Percentiles rank a stretch among this genome's conserved stretches.
Evolutionary conservation across 2,888 invertebrate genomes (phyloP).

Genomic region (Aspidapion aeneum): DNA sequence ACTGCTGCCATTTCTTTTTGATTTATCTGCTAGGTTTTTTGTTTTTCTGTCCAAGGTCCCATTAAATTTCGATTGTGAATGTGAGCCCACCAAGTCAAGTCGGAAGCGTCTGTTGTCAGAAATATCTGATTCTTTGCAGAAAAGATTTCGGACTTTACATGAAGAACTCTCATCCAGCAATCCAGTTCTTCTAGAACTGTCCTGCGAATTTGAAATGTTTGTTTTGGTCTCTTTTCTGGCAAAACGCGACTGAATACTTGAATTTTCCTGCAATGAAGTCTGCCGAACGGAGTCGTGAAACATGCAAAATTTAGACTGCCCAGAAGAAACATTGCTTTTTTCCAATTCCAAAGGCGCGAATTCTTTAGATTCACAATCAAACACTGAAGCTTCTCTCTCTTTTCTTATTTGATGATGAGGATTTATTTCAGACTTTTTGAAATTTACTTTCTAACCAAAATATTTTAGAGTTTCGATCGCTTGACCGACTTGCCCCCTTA

Average conservation of each 20-base stretch:
- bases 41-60: not conserved
- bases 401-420: too few species aligned
- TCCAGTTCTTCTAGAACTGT: not conserved
- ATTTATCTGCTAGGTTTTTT: not conserved
- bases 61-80: not conserved
- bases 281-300: too few species aligned
- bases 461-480: not conserved
- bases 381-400: too few species aligned
- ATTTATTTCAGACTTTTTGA: not conserved
- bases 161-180: not conserved
- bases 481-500: not conserved
- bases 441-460: not conserved
- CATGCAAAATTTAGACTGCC: not conserved
- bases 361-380: not conserved
- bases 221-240: not conserved
- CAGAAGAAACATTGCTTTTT: not conserved
- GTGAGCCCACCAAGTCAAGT: not conserved
- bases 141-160: not conserved
- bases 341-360: not conserved
- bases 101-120: not conserved
- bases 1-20: not conserved
- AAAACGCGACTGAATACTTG: not conserved
- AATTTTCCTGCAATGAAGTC: too few species aligned
- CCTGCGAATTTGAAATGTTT: not conserved
- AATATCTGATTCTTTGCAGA: not conserved